These are phyloP conservation scores for Nemurella pictetii DNA, from an alignment of 2,888 invertebrate species.

Conservation along the genomic window DNA sequence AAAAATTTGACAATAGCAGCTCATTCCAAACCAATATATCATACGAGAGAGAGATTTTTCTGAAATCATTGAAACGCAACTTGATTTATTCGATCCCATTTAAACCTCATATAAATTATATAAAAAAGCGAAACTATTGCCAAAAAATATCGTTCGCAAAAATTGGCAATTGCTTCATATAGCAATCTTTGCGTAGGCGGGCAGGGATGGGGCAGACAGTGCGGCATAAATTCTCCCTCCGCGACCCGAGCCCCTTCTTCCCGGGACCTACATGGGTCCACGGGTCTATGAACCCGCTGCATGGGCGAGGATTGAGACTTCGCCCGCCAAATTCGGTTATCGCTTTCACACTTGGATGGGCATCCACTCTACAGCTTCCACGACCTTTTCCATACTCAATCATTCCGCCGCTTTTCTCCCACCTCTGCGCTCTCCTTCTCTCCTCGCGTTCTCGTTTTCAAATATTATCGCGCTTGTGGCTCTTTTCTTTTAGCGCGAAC, in stretches of 20 bases:
- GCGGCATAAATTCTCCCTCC: constrained; percentile 7
- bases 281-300: background rate
- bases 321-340: constrained; percentile 33
- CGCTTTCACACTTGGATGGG: constrained; percentile 32
- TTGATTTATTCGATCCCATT: background rate
- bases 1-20: too few relatives aligned
- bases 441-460: background rate
- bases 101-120: background rate
- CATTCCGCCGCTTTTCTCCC: constrained; percentile 1
- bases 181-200: background rate
- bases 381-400: constrained; percentile 17
- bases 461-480: background rate
- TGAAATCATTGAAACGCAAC: background rate
- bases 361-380: constrained; percentile 18
- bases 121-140: background rate
- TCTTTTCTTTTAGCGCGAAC: constrained; percentile 1
- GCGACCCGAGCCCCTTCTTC: background rate
- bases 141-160: background rate
- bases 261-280: background rate
- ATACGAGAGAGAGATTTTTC: background rate
- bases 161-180: background rate
- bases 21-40: too few relatives aligned
- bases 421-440: background rate
- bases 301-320: constrained; percentile 18
- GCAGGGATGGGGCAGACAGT: background rate